Percentiles rank a stretch among this genome's conserved stretches.
Conservation (phyloP, 2,888 invertebrate genomes). For the Tethea ocularis region DNA sequence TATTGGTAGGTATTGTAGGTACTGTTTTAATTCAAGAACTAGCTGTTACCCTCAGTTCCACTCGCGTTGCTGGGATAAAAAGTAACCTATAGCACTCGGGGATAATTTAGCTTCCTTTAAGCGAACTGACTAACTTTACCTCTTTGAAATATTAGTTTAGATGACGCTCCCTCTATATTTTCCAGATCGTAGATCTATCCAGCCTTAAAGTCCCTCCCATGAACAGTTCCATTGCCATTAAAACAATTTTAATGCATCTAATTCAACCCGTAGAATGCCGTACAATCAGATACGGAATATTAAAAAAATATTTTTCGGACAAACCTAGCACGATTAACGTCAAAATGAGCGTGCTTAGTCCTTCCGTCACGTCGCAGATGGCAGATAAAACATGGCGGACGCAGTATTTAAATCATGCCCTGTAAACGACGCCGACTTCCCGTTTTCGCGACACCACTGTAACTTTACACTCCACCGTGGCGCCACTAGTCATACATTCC, state of each 20-base stretch:
- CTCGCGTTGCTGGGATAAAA: too few relatives aligned
- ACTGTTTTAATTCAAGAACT: too few relatives aligned
- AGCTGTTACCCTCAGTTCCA: too few relatives aligned
- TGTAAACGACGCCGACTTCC: constrained; percentile 54
- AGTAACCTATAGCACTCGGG: too few relatives aligned
- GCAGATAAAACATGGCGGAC: constrained; percentile 70
- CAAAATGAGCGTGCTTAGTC: constrained; percentile 52
- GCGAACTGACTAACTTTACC: too few relatives aligned
- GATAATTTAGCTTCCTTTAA: too few relatives aligned
- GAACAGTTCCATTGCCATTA: not conserved
- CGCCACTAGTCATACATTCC: constrained; percentile 33
- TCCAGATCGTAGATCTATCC: not conserved
- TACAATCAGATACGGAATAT: not conserved
- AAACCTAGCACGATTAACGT: constrained; percentile 41
- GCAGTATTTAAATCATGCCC: constrained; percentile 73
- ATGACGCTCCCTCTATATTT: not conserved
- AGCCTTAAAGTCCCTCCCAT: not conserved
- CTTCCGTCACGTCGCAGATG: constrained; percentile 70
- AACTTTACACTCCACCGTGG: constrained; percentile 40
- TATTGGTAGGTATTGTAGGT: too few relatives aligned
- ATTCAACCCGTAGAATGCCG: constrained; percentile 3
- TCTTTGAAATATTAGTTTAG: too few relatives aligned
- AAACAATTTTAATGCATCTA: not conserved
- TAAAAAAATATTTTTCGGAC: constrained; percentile 25
- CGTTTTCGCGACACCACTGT: constrained; percentile 37